Base-by-base conservation (phyloP, 2,888 invertebrate species). In the Cloeon dipterum region DNA sequence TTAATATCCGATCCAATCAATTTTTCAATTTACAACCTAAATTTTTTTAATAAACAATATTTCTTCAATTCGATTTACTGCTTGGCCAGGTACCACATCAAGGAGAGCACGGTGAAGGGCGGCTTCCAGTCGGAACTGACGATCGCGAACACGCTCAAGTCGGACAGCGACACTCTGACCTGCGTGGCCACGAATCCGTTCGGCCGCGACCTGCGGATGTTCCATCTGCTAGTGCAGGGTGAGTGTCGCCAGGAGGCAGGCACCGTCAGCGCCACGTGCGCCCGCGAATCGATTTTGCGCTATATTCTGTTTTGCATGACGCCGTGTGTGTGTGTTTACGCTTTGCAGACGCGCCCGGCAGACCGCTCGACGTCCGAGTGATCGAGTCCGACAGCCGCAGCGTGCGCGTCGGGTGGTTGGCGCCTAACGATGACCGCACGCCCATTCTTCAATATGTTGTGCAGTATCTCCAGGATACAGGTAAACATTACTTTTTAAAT, bases 181-280 rank as follows among this genome's bases (percentile, higher is more conserved):
- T 61, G 61, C 44, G 50, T 48, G 18, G 58, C 58, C 16, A 51
- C 52, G 38, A 63, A 63, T 46, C 48, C 50, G 20, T 62, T 53
- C 44, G 63, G 62, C 3, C 49, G 54, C 41, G 60, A 58, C 40
- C 51, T 54, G 33, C 50, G 57, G 17, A 50, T 54, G 13, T 54
- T 58, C 32, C 52, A 55, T 36, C 52, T 62, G 14, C 51, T 56
- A 18, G 57, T 62, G 20, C 52, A 58, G 50, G 61, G 61, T 61
- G 48, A 42, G 32, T 33, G 3, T n/a, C n/a, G n/a, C n/a, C n/a
- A n/a, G n/a, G n/a, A n/a, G n/a, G n/a, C n/a, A n/a, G n/a, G n/a
- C n/a, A n/a, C n/a, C n/a, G n/a, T n/a, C n/a, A n/a, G n/a, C n/a
- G n/a, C n/a, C n/a, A n/a, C n/a, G n/a, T n/a, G n/a, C n/a, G n/a